Conservation (phyloP, 2,888 invertebrate species). For the Melieria crassipennis region DNA sequence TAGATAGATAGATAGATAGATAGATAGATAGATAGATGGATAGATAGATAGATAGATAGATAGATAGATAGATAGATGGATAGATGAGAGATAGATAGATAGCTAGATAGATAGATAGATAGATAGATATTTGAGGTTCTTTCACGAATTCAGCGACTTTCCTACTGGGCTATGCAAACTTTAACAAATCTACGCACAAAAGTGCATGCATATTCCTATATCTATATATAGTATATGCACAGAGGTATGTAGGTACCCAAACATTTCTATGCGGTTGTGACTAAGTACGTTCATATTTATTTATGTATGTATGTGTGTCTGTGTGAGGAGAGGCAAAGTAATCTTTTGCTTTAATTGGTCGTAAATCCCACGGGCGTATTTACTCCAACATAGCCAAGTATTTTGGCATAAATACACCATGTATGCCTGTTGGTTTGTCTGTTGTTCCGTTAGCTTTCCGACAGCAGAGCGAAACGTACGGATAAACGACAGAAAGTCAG, state of each 20-base stretch:
- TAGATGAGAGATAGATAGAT: too few relatives aligned
- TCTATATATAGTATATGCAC: constrained; percentile 4
- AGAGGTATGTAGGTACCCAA: constrained; percentile 31
- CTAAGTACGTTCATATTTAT: constrained; percentile 4
- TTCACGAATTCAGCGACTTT: too few relatives aligned
- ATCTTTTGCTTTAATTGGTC: constrained; percentile 46
- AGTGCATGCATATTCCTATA: neutral
- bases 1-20: too few relatives aligned
- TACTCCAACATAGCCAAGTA: constrained; percentile 1
- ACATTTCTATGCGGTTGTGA: constrained; percentile 15
- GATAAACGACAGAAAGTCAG: too few relatives aligned
- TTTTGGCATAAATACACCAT: neutral
- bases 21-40: too few relatives aligned
- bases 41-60: too few relatives aligned
- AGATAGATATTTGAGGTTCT: constrained; percentile 9
- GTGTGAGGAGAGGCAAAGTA: constrained; percentile 6
- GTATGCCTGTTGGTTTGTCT: neutral
- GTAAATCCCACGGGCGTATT: constrained; percentile 44
- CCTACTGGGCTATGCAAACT: neutral
- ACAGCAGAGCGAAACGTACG: too few relatives aligned
- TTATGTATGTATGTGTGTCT: constrained; percentile 1
- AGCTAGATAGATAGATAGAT: too few relatives aligned
- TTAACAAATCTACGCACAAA: constrained; percentile 4
- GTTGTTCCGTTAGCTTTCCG: neutral
- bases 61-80: too few relatives aligned